Evolutionary conservation across 2,113 vertebrate species (phyloP).

Genomic region (Lepisosteus osseus): DNA sequence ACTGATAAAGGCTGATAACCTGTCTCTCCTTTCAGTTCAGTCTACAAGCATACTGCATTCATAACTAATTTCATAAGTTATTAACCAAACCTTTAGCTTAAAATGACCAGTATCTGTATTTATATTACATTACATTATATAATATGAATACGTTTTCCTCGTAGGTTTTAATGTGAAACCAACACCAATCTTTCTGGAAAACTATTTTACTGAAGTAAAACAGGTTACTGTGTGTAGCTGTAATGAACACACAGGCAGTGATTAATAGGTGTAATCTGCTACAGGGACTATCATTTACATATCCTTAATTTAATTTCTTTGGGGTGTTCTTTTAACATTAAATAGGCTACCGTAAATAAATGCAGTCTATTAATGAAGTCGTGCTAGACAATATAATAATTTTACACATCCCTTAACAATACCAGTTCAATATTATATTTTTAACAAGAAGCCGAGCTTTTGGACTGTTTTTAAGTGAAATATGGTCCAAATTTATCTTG

Average conservation of each 20-base stretch:
- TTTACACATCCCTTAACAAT: constrained; percentile 11
- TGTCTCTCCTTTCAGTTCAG: too few relatives aligned
- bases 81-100: too few relatives aligned
- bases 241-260: constrained; percentile 30
- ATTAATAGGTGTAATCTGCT: constrained; percentile 39
- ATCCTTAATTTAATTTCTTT: constrained; percentile 31
- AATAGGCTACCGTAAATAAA: constrained; percentile 36
- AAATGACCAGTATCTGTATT: too few relatives aligned
- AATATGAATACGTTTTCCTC: too few relatives aligned
- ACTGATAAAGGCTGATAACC: too few relatives aligned
- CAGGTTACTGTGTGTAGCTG: not conserved
- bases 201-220: too few relatives aligned
- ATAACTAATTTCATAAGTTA: too few relatives aligned
- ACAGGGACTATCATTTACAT: constrained; percentile 43
- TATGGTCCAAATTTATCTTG: constrained; percentile 21
- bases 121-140: too few relatives aligned
- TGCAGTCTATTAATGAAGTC: constrained; percentile 15
- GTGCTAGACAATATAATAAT: constrained; percentile 26
- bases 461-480: not conserved
- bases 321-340: constrained; percentile 32
- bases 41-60: too few relatives aligned
- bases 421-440: not conserved
- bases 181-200: too few relatives aligned
- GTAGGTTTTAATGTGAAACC: too few relatives aligned
- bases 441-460: not conserved